These are phyloP conservation scores for Erebia palarica DNA, from an alignment of 2,888 invertebrate genomes.

Conservation along the genomic window DNA sequence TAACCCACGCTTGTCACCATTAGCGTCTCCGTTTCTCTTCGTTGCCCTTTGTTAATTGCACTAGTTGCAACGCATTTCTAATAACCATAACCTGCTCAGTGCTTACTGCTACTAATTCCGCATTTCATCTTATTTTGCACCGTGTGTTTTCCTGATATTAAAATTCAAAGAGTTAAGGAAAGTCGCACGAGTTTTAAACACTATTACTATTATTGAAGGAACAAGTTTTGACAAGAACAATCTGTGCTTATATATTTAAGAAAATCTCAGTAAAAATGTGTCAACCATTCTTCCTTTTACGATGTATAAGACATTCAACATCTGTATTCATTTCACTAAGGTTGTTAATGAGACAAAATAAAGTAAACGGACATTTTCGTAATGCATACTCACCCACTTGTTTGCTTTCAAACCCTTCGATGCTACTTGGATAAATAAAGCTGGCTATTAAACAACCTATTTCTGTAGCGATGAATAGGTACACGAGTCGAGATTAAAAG, in stretches of 20 bases:
- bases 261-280: not conserved
- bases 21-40: slow-evolving; percentile 48
- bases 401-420: slow-evolving; percentile 34
- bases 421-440: slow-evolving; percentile 38
- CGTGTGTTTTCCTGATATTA: not conserved
- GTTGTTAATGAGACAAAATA: slow-evolving; percentile 34
- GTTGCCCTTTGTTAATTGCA: slow-evolving; percentile 50
- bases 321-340: slow-evolving; percentile 25
- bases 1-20: slow-evolving; percentile 47
- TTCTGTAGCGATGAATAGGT: slow-evolving; percentile 25
- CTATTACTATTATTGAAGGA: too few relatives aligned
- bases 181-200: too few relatives aligned
- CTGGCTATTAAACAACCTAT: slow-evolving; percentile 37
- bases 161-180: too few relatives aligned
- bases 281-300: slow-evolving; percentile 4
- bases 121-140: not conserved
- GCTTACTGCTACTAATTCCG: not conserved
- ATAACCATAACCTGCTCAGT: not conserved
- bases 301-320: slow-evolving; percentile 5
- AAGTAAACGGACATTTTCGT: slow-evolving; percentile 31
- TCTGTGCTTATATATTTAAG: too few relatives aligned
- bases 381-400: slow-evolving; percentile 37
- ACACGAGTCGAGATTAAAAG: slow-evolving; percentile 19
- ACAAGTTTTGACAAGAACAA: too few relatives aligned
- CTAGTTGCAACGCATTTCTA: slow-evolving; percentile 44